Percentiles rank a stretch among this genome's conserved stretches.
Evolutionary conservation across 1,140 invertebrate species (phyloP).

Genomic region (Cyclina sinensis): DNA sequence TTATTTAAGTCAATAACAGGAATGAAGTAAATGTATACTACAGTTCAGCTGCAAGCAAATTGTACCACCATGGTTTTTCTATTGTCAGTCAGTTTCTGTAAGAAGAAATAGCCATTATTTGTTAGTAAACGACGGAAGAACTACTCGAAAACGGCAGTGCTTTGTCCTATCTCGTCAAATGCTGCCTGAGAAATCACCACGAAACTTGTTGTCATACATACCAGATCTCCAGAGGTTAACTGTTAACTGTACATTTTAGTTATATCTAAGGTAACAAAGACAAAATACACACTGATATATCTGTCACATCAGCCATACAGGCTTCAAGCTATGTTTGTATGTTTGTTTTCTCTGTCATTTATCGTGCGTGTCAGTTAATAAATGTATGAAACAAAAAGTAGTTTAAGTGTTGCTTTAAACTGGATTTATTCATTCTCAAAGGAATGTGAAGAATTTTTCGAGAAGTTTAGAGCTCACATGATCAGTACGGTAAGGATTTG

Average conservation of each 20-base stretch:
- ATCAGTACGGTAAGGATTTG: too few species aligned
- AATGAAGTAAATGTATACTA: too few species aligned
- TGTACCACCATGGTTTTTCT: too few species aligned
- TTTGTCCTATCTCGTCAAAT: too few species aligned
- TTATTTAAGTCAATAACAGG: too few species aligned
- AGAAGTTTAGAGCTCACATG: too few species aligned
- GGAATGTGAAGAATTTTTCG: neutral
- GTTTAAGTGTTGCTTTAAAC: neutral
- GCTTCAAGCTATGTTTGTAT: neutral
- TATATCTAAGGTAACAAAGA: neutral
- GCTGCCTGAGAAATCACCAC: too few species aligned
- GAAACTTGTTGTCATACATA: neutral
- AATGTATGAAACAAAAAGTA: neutral
- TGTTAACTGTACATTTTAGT: neutral
- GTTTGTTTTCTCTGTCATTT: neutral
- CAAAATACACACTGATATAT: neutral
- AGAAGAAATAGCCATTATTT: too few species aligned
- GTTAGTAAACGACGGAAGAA: too few species aligned
- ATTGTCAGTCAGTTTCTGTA: too few species aligned
- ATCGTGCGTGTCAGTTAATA: neutral
- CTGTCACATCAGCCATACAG: neutral
- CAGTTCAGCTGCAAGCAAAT: too few species aligned
- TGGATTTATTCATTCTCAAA: neutral
- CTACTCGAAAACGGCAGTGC: too few species aligned
- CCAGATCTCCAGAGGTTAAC: neutral